A percentile compares a stretch with the other conserved stretches of the same genome.
These are phyloP conservation scores for Dryoscopus gambensis DNA, from an alignment of 2,113 vertebrate species.

Conservation along the genomic window DNA sequence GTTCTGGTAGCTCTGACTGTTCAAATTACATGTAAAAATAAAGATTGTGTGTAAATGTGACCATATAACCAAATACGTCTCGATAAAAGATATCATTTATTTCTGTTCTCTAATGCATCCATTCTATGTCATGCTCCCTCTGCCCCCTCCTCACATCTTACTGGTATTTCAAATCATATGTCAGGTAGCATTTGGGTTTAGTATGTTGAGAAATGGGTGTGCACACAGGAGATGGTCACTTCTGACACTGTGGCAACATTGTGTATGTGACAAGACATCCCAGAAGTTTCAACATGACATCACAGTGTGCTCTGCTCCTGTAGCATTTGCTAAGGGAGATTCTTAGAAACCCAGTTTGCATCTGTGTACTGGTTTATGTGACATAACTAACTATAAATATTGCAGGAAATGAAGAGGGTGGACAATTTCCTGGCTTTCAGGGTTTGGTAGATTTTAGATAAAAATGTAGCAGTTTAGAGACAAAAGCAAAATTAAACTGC, in stretches of 20 bases:
- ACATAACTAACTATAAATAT: not conserved
- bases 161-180: not conserved
- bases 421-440: not conserved
- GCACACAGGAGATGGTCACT: not conserved
- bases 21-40: not conserved
- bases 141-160: not conserved
- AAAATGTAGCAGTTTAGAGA: not conserved
- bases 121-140: not conserved
- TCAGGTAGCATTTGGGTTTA: not conserved
- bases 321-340: not conserved
- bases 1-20: not conserved
- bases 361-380: not conserved
- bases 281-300: not conserved
- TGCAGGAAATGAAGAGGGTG: not conserved
- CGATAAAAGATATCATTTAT: not conserved
- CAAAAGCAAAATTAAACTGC: not conserved
- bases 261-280: not conserved
- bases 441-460: not conserved
- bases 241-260: not conserved
- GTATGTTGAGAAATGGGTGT: not conserved
- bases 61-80: not conserved
- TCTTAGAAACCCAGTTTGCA: not conserved
- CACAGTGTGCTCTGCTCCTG: rapidly evolving
- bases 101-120: not conserved
- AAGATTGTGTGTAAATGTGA: not conserved